phyloP scores from a whole-genome alignment of 92 coral and sea anemone genomes.

The Chrysogorgia sp. region DNA sequence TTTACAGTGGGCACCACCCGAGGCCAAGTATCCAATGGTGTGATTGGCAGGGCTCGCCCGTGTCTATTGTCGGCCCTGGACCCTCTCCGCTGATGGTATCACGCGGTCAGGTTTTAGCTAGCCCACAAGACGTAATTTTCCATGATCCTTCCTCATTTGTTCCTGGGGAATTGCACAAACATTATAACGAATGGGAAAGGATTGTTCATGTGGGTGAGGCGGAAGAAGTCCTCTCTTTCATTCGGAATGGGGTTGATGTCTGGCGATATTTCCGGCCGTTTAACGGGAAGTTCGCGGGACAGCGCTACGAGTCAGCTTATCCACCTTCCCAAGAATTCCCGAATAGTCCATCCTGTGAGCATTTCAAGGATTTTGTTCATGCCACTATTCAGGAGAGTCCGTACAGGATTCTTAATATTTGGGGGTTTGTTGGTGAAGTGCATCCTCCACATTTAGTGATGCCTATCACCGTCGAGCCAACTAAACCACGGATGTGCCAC shows the following conservation, averaged over 20 bases:
- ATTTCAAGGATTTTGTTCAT: constrained; percentile 59
- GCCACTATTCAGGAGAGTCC: constrained; percentile 59
- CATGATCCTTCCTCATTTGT: constrained; percentile 50
- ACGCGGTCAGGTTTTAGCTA: not conserved
- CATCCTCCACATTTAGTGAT: too few relatives aligned
- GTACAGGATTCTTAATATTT: constrained; percentile 55
- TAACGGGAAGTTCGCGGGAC: constrained; percentile 64
- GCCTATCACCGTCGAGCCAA: too few relatives aligned
- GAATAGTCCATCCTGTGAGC: constrained; percentile 49
- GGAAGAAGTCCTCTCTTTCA: constrained; percentile 47
- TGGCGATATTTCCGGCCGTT: constrained; percentile 51
- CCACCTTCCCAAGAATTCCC: constrained; percentile 63
- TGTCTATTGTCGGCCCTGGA: too few relatives aligned
- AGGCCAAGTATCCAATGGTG: constrained; percentile 62
- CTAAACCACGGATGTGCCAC: too few relatives aligned
- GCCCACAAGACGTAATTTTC: not conserved
- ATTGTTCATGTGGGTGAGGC: constrained; percentile 51
- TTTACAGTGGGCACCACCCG: constrained; percentile 5
- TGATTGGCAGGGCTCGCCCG: constrained; percentile 65
- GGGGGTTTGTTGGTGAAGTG: constrained; percentile 64
- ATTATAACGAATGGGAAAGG: constrained; percentile 47
- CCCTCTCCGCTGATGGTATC: too few relatives aligned
- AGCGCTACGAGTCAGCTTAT: constrained; percentile 47
- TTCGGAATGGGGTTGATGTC: constrained; percentile 44
- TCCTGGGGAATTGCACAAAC: constrained; percentile 57